A percentile compares a stretch with the other conserved stretches of the same genome.
Conservation (phyloP, 2,888 invertebrate genomes). For the Eupsilia transversa region DNA sequence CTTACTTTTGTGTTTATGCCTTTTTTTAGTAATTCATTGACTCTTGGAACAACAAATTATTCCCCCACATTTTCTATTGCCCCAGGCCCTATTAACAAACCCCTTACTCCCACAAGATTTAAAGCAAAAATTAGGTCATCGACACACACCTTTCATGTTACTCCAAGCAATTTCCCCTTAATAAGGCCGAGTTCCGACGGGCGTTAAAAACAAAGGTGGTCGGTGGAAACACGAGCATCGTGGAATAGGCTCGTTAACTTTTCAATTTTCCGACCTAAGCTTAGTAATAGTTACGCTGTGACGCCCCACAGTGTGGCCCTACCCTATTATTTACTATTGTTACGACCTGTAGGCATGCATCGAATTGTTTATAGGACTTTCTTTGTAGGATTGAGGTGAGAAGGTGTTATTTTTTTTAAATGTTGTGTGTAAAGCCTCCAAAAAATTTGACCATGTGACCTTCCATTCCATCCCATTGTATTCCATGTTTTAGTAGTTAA, state of each 20-base stretch:
- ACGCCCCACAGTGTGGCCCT: conserved; percentile 57
- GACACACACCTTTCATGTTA: conserved; percentile 78
- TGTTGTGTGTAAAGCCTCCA: not conserved
- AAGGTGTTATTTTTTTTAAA: not conserved
- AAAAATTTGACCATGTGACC: too few species aligned
- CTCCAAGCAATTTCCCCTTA: conserved; percentile 81
- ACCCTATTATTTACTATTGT: conserved; percentile 63
- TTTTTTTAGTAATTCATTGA: not conserved
- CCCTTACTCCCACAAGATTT: conserved; percentile 63
- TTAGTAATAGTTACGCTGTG: conserved; percentile 72
- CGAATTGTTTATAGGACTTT: conserved; percentile 34
- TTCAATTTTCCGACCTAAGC: conserved; percentile 87
- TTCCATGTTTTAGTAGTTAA: too few species aligned
- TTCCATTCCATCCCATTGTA: too few species aligned
- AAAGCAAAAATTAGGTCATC: conserved; percentile 77
- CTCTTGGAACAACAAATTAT: not conserved
- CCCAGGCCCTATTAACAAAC: conserved; percentile 45
- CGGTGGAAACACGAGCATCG: conserved; percentile 78
- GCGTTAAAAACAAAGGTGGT: conserved; percentile 81
- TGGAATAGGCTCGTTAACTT: conserved; percentile 88
- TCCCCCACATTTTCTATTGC: not conserved
- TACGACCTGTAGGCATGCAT: conserved; percentile 61
- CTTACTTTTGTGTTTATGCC: too few species aligned
- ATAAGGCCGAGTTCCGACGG: conserved; percentile 80
- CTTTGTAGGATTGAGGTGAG: not conserved